Conservation (phyloP, 2,888 invertebrate genomes). For the Cerceris rybyensis region DNA sequence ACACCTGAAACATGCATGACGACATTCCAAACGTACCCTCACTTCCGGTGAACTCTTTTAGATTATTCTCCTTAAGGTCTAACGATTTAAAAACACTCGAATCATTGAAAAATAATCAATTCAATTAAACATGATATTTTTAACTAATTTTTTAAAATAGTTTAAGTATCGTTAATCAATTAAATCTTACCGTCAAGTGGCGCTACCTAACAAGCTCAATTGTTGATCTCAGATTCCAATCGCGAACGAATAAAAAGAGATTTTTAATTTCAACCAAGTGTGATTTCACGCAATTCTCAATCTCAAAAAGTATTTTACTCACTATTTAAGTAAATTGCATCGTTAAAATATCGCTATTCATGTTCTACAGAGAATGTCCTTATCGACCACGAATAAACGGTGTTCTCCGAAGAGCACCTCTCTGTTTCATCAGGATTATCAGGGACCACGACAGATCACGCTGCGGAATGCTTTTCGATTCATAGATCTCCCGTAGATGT, state of each 20-base stretch:
- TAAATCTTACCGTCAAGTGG: background rate
- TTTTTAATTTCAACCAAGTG: no score
- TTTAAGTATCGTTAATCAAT: no score
- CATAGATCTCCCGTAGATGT: background rate
- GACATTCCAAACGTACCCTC: background rate
- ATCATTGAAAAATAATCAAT: no score
- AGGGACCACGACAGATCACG: slow-evolving; percentile 39
- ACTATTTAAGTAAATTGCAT: background rate
- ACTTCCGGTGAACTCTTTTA: no score
- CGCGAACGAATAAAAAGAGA: no score
- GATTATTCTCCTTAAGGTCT: no score
- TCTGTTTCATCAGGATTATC: background rate
- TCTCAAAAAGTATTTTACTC: background rate
- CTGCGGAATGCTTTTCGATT: slow-evolving; percentile 11
- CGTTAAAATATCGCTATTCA: no score
- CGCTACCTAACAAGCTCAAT: background rate
- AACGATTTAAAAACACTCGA: no score
- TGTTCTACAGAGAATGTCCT: slow-evolving; percentile 18
- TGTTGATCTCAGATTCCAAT: background rate
- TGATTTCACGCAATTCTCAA: background rate
- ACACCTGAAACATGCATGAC: background rate
- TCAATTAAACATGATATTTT: no score
- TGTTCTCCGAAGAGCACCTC: slow-evolving; percentile 8
- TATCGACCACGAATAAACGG: slow-evolving; percentile 47
- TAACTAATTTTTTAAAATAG: no score